A percentile compares a stretch with the other conserved stretches of the same genome.
These are phyloP conservation scores for Pheosia tremula DNA, from an alignment of 2,888 invertebrate genomes.

Conservation along the genomic window DNA sequence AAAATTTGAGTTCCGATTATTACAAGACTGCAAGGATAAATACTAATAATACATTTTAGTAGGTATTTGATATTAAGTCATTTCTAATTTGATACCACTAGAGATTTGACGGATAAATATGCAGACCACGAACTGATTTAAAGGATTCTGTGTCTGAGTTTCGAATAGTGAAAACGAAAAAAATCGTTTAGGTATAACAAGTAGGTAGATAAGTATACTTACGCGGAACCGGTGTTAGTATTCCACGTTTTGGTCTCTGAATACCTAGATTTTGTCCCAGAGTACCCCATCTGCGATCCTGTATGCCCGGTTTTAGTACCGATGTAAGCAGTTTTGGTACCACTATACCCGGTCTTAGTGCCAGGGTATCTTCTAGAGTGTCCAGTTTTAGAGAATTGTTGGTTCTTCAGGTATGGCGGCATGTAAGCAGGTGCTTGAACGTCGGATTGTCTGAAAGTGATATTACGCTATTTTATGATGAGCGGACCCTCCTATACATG, in stretches of 20 bases:
- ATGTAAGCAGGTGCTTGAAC: conserved; percentile 69
- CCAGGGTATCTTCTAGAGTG: conserved; percentile 31
- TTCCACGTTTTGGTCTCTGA: conserved; percentile 60
- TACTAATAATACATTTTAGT: too few relatives aligned
- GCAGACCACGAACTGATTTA: too few relatives aligned
- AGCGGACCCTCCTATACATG: too few relatives aligned
- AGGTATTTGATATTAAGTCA: too few relatives aligned
- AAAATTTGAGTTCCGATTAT: too few relatives aligned
- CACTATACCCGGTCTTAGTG: conserved; percentile 41
- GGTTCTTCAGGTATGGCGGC: conserved; percentile 60
- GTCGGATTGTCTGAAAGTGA: conserved; percentile 66
- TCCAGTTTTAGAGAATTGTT: conserved; percentile 36
- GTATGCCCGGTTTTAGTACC: conserved; percentile 37
- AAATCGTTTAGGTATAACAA: too few relatives aligned
- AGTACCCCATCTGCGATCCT: conserved; percentile 24
- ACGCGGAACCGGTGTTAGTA: conserved; percentile 56
- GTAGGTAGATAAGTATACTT: conserved; percentile 36
- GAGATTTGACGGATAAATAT: too few relatives aligned
- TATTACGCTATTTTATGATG: not conserved
- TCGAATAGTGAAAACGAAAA: too few relatives aligned
- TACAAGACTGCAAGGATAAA: too few relatives aligned
- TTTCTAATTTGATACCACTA: too few relatives aligned
- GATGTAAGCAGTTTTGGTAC: conserved; percentile 38
- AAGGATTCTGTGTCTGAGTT: too few relatives aligned
- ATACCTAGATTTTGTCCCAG: conserved; percentile 43